phyloP scores from a whole-genome alignment of 2,113 vertebrate species.

The Antigone vipio region DNA sequence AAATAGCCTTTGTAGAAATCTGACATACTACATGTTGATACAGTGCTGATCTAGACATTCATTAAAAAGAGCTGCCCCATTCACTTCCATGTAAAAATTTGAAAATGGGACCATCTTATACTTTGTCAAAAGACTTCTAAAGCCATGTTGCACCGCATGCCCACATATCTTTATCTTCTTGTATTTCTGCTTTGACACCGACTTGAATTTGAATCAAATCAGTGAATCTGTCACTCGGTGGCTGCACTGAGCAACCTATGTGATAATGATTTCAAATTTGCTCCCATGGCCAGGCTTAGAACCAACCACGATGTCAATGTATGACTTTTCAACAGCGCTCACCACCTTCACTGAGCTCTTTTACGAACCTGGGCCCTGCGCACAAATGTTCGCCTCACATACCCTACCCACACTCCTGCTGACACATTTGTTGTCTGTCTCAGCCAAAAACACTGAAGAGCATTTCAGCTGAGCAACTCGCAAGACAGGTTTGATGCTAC shows the following conservation, averaged over 20 bases:
- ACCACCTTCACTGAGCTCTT: neutral
- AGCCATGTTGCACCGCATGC: neutral
- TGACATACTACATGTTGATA: neutral
- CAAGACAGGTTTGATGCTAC: neutral
- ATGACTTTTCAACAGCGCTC: neutral
- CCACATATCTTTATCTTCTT: neutral
- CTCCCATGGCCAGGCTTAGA: neutral
- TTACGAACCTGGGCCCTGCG: neutral
- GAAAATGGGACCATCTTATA: neutral
- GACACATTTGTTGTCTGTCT: neutral
- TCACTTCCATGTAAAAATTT: neutral
- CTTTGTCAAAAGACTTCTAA: neutral
- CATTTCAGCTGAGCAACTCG: neutral
- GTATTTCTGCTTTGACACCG: neutral
- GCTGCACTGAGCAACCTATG: neutral
- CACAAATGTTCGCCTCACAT: neutral
- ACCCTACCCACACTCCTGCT: neutral
- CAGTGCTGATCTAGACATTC: neutral
- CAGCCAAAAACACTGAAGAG: neutral
- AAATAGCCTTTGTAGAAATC: neutral
- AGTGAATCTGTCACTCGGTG: neutral
- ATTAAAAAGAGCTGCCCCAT: neutral
- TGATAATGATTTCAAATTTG: neutral
- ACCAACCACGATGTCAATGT: neutral
- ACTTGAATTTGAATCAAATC: neutral